Base-by-base conservation (phyloP, 1,140 invertebrate genomes). In the Ladona fulva region DNA sequence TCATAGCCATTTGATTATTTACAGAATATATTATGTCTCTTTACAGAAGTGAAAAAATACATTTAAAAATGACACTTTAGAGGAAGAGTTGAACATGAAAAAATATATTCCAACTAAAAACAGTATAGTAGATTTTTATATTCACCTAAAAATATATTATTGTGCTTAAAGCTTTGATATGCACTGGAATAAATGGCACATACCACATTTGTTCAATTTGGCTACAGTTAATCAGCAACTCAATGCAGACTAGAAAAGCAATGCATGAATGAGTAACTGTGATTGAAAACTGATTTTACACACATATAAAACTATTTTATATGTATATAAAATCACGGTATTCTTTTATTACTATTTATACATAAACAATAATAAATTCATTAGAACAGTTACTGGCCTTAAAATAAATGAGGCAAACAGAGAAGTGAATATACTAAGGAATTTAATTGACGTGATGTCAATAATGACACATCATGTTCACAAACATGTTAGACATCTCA, bases 31-130 rank as follows among this genome's bases (percentile, higher is more conserved):
- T 66, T 66, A 66, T 66, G n/a, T 66, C 52, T 66, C 52, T 66
- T 66, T 66, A 66, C 52, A 66, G 52, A 66, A 66, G 52, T 66
- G 52, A 66, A 66, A 66, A 66, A 66, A 66, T 66, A 66, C 52
- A 66, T 66, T 52, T 66, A 66, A 66, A 66, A 66, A 19, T 66
- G 52, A 66, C 52, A 66, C n/a, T 66, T 66, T 66, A 66, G 52
- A 6, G 52, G 52, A 66, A 66, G 52, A 66, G 52, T 66, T 6
- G 52, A 19, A 66, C 52, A 66, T 66, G 52, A 66, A 66, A 66
- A 66, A 66, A 66, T 66, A 66, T 66, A 66, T 66, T 66, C 12
- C 5, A 66, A 66, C 52, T 66, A 66, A 66, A 66, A 66, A 66
- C 14, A 66, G 52, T 66, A 22, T 66, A 66, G n/a, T 66, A 22